Percentiles rank a stretch among this genome's conserved stretches.
Evolutionary conservation across 2,888 invertebrate species (phyloP).

Genomic region (Xanthia togata): DNA sequence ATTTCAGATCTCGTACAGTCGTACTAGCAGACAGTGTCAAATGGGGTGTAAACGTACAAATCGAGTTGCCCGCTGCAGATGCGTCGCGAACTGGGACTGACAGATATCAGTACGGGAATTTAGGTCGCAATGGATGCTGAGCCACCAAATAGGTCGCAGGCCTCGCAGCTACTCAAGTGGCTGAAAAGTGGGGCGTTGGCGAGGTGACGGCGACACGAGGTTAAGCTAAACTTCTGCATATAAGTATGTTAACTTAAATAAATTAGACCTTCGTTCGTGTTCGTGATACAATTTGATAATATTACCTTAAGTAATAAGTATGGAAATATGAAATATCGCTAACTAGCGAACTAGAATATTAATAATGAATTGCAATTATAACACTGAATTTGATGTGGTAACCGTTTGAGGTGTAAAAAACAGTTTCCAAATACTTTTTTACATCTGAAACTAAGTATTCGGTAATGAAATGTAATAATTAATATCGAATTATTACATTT

Average conservation of each 20-base stretch:
- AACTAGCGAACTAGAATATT: too few relatives aligned
- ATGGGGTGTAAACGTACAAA: slow-evolving; percentile 75
- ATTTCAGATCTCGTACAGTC: slow-evolving; percentile 55
- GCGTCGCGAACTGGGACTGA: slow-evolving; percentile 73
- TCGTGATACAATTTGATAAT: slow-evolving; percentile 55
- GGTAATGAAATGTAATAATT: too few relatives aligned
- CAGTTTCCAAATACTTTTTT: too few relatives aligned
- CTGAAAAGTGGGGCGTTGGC: slow-evolving; percentile 65
- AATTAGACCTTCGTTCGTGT: slow-evolving; percentile 53
- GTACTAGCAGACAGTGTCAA: slow-evolving; percentile 64
- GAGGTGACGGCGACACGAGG: slow-evolving; percentile 48
- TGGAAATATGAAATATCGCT: too few relatives aligned
- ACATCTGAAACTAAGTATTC: too few relatives aligned
- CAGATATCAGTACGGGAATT: slow-evolving; percentile 75
- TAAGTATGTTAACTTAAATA: slow-evolving; percentile 61
- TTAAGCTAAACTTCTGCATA: slow-evolving; percentile 62
- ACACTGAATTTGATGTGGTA: too few relatives aligned
- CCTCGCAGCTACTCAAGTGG: slow-evolving; percentile 63
- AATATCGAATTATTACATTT: too few relatives aligned
- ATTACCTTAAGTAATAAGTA: too few relatives aligned
- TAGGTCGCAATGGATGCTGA: slow-evolving; percentile 77
- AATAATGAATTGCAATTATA: too few relatives aligned
- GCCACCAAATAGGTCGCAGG: slow-evolving; percentile 71
- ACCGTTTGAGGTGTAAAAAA: too few relatives aligned
- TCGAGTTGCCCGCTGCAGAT: slow-evolving; percentile 74